Base-by-base conservation (phyloP, 2,797 vertebrate species). In the Chaenodraco wilsoni region DNA sequence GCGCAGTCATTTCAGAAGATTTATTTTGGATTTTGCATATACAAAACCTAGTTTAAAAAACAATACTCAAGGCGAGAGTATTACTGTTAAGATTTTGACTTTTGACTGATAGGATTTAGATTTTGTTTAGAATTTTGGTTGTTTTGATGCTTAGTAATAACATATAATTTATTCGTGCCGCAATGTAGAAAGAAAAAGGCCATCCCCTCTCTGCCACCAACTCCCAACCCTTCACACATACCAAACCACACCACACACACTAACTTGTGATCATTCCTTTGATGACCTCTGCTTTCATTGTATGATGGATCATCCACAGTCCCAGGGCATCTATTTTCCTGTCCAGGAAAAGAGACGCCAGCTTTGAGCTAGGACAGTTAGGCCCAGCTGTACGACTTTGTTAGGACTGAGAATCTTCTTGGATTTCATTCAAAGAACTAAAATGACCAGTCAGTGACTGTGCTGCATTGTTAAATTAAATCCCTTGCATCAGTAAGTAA, bases 291-390 rank as follows among this genome's bases (percentile, higher is more conserved):
- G 85, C 93, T 93, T 95, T 94, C 91, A 92, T 78, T 49, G 19
- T 74, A 84, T 93, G 92, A 95, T 94, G 88, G 91, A 94, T 94
- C 89, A 91, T 91, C 90, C 67, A 59, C 80, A 80, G 81, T 76
- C 88, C 66, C 87, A 87, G 86, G 88, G 85, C 92, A 94, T 94
- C 83, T 85, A 93, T 94, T 93, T 94, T 91, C 89, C 91, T 90
- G 88, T 77, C 73, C 76, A 77, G 72, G 78, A 87, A 81, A 84
- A 84, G 76, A 89, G 85, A 84, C 71, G 83, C 82, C 73, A 87
- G 87, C 82, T 86, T 87, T 88, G 78, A 83, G 78, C 61, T 44
- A 72, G 62, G 76, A 88, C 78, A 69, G 73, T 73, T 79, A 5
- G 69, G 48, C 37, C 77, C 69, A 78, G 52, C 76, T 65, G 58